These are phyloP conservation scores for Harpalus rufipes DNA, from an alignment of 2,888 invertebrate species.

Conservation along the genomic window DNA sequence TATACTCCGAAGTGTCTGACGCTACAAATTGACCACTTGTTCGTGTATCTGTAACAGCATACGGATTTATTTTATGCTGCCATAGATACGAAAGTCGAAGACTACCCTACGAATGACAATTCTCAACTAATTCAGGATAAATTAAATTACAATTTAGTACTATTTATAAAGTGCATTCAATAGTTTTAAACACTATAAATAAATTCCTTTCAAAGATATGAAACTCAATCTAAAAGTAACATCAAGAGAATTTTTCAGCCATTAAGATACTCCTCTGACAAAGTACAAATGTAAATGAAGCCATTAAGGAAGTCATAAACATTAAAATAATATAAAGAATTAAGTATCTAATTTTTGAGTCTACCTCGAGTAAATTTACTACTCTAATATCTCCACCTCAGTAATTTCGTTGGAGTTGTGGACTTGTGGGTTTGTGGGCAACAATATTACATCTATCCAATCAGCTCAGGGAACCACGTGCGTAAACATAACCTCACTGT, in stretches of 20 bases:
- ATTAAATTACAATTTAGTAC: no score
- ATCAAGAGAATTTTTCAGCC: neutral
- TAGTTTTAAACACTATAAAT: no score
- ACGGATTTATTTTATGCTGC: no score
- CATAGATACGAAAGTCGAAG: no score
- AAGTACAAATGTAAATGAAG: neutral
- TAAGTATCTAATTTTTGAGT: neutral
- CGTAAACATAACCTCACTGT: conserved; percentile 14
- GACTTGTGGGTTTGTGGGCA: neutral
- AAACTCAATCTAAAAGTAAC: neutral
- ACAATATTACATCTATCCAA: neutral
- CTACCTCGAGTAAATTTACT: neutral
- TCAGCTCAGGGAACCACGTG: neutral
- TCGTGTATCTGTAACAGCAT: no score
- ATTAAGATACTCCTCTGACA: neutral
- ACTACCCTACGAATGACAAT: no score
- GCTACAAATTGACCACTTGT: no score
- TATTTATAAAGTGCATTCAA: no score
- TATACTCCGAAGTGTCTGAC: no score
- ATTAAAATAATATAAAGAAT: neutral
- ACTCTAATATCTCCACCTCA: neutral
- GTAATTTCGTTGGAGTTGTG: neutral
- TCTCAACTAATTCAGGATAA: no score
- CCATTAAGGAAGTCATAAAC: conserved; percentile 5
- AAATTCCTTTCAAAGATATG: neutral